These are phyloP conservation scores for Synaphobranchus kaupii DNA, from an alignment of 2,797 vertebrate genomes.

Conservation along the genomic window DNA sequence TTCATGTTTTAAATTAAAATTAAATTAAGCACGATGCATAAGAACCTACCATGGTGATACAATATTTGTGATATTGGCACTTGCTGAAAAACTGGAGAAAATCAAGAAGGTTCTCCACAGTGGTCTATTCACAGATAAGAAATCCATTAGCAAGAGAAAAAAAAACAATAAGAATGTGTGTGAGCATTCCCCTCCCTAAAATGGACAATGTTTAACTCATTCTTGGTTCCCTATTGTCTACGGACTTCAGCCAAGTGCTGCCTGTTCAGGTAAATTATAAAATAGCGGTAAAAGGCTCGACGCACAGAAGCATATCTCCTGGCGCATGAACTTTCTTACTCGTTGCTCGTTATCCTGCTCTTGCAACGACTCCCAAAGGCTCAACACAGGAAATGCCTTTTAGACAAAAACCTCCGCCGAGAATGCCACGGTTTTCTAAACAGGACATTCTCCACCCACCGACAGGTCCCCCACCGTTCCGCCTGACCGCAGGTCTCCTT, in stretches of 20 bases:
- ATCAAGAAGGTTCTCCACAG: slow-evolving; percentile 22
- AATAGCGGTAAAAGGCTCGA: neutral
- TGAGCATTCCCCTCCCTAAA: neutral
- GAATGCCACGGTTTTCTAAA: slow-evolving; percentile 23
- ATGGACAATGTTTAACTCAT: neutral
- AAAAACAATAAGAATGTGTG: neutral
- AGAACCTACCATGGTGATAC: neutral
- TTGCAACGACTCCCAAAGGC: slow-evolving; percentile 41
- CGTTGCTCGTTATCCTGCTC: slow-evolving; percentile 40
- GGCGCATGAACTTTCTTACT: neutral
- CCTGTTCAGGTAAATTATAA: neutral
- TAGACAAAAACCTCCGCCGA: slow-evolving; percentile 32
- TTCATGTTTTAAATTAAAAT: neutral
- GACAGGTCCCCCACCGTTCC: slow-evolving; percentile 15
- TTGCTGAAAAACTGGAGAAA: slow-evolving; percentile 8
- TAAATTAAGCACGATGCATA: neutral
- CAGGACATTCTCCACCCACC: slow-evolving; percentile 31
- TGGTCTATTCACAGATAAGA: slow-evolving; percentile 17
- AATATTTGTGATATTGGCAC: neutral
- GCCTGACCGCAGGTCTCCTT: slow-evolving; percentile 18
- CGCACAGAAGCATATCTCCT: neutral
- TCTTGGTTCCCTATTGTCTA: slow-evolving; percentile 20
- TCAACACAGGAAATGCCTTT: slow-evolving; percentile 50
- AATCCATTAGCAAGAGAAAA: neutral
- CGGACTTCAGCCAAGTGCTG: neutral